Conservation (phyloP, 2,113 vertebrate species). For the Aegithalos caudatus region DNA sequence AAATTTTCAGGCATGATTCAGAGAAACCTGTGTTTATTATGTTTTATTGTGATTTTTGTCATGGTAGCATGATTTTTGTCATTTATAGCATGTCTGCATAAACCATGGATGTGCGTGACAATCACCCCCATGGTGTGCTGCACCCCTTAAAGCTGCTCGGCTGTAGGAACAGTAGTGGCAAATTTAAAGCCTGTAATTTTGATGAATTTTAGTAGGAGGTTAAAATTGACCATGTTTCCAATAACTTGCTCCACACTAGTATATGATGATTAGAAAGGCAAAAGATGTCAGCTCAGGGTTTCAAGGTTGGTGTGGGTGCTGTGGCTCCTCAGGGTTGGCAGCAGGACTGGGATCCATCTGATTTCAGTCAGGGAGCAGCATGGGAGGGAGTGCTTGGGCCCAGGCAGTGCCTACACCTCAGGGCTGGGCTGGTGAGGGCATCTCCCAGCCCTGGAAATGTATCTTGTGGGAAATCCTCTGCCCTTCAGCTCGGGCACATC, state of each 20-base stretch:
- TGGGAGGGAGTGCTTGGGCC: neutral
- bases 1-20: neutral
- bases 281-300: neutral
- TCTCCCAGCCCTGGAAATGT: fast-evolving
- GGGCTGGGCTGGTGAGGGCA: fast-evolving
- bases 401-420: neutral
- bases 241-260: neutral
- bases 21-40: neutral
- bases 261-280: neutral
- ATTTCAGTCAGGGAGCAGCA: neutral
- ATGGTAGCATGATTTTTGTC: fast-evolving
- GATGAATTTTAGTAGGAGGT: neutral
- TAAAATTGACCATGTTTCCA: neutral
- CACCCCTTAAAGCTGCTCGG: neutral
- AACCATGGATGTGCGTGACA: fast-evolving
- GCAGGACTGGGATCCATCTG: fast-evolving
- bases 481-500: neutral
- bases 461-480: neutral
- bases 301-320: neutral
- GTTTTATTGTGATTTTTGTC: neutral
- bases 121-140: neutral
- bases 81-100: neutral
- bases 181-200: neutral
- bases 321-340: neutral
- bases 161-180: neutral